Percentiles rank a stretch among this genome's conserved stretches.
phyloP scores from a whole-genome alignment of 2,113 vertebrate species.

The Phodopus roborovskii region DNA sequence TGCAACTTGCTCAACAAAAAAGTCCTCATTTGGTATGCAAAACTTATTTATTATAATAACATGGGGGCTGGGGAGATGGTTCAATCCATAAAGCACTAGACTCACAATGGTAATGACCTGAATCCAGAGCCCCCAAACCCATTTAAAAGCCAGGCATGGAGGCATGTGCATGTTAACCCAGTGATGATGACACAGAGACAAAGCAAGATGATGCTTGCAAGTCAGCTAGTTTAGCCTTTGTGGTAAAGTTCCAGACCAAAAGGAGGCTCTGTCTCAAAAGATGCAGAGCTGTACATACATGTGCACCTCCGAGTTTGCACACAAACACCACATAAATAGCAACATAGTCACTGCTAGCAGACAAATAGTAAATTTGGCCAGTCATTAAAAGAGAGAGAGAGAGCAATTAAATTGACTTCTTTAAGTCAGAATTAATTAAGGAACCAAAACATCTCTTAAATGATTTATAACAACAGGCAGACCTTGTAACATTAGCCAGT shows the following conservation, averaged over 20 bases:
- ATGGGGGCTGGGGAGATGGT: not conserved
- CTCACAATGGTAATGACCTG: not conserved
- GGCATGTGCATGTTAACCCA: not conserved
- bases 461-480: not conserved
- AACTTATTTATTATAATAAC: not conserved
- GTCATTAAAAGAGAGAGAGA: not conserved
- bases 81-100: not conserved
- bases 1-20: not conserved
- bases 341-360: not conserved
- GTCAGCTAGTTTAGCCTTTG: not conserved
- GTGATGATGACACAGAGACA: not conserved
- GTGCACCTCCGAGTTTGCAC: too few species aligned
- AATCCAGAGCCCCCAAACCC: not conserved
- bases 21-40: not conserved
- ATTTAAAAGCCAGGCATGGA: not conserved
- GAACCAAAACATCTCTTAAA: not conserved
- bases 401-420: not conserved
- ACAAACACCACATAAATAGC: not conserved
- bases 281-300: too few species aligned
- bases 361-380: not conserved
- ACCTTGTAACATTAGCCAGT: not conserved
- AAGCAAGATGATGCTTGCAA: not conserved
- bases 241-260: not conserved
- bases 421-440: constrained; percentile 34
- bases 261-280: not conserved